Evolutionary conservation across 1,140 invertebrate genomes (phyloP).

Genomic region (Hypsibius dujardini): DNA sequence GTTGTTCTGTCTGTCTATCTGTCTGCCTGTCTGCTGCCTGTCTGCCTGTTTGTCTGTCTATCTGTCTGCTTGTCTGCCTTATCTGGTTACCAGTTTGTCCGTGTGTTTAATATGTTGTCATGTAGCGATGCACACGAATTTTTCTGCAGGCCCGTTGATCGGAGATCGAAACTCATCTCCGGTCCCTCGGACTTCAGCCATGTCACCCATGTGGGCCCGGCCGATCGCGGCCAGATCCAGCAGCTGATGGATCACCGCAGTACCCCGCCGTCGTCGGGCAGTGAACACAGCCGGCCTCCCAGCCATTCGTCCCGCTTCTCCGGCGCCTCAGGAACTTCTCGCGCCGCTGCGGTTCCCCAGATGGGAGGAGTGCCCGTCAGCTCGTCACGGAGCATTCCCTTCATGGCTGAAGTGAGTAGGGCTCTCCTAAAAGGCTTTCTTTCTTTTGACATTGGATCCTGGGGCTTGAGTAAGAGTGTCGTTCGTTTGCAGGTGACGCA

Average conservation of each 20-base stretch:
- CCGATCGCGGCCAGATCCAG: constrained; percentile 44
- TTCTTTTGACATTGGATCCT: not conserved
- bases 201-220: constrained; percentile 94
- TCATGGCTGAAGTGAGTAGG: not conserved
- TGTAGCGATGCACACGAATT: not conserved
- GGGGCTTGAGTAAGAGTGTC: not conserved
- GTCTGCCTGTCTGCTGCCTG: too few relatives aligned
- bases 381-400: not conserved
- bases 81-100: too few relatives aligned
- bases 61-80: too few relatives aligned
- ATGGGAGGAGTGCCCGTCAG: too few relatives aligned
- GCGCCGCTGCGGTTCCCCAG: too few relatives aligned
- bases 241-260: not conserved
- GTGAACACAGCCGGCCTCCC: not conserved
- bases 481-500: not conserved
- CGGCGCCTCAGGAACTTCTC: too few relatives aligned
- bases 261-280: not conserved
- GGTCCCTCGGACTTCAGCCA: constrained; percentile 96
- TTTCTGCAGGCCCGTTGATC: constrained; percentile 42
- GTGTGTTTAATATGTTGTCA: too few relatives aligned
- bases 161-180: constrained; percentile 82
- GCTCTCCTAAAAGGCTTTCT: too few relatives aligned
- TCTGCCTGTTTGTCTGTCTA: too few relatives aligned
- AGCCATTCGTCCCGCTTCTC: too few relatives aligned
- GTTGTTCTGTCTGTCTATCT: too few relatives aligned